These are phyloP conservation scores for Phalangium opilio DNA, from an alignment of 2,888 invertebrate genomes.

Conservation along the genomic window DNA sequence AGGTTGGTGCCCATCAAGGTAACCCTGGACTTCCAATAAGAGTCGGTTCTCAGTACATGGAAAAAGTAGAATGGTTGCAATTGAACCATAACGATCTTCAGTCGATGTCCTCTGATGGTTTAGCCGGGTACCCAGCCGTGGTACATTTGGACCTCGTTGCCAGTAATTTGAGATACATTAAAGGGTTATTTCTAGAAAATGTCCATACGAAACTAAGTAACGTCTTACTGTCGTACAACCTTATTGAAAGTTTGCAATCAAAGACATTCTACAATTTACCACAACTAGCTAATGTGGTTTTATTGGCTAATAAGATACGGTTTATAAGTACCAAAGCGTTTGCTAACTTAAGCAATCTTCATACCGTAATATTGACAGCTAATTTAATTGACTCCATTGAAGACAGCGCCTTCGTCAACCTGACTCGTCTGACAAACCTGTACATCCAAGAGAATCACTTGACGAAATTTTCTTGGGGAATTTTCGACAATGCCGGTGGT, in stretches of 20 bases:
- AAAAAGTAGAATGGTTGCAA: conserved; percentile 20
- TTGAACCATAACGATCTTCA: conserved; percentile 53
- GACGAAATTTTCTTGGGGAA: conserved; percentile 47
- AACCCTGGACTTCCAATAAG: conserved; percentile 30
- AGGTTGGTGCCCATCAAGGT: conserved; percentile 53
- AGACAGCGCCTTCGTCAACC: conserved; percentile 52
- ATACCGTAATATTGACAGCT: conserved; percentile 64
- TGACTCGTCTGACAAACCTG: conserved; percentile 57
- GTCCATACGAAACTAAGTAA: conserved; percentile 52
- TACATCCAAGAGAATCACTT: conserved; percentile 64
- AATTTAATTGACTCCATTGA: conserved; percentile 61
- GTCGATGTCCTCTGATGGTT: conserved; percentile 49
- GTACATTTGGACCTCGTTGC: conserved; percentile 77
- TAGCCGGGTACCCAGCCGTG: conserved; percentile 54
- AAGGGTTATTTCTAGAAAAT: conserved; percentile 48
- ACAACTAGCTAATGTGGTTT: conserved; percentile 57
- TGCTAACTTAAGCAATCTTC: conserved; percentile 56
- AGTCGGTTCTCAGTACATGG: conserved; percentile 9
- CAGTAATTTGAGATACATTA: conserved; percentile 55
- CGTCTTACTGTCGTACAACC: conserved; percentile 65
- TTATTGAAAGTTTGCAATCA: conserved; percentile 48
- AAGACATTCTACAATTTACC: conserved; percentile 55
- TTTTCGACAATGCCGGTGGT: conserved; percentile 51
- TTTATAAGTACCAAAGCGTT: conserved; percentile 55
- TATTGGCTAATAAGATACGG: conserved; percentile 56